Evolutionary conservation across 2,888 invertebrate genomes (phyloP), one percentile per base, ranked within the genome.

Genomic region (Oeneis ivallda): DNA sequence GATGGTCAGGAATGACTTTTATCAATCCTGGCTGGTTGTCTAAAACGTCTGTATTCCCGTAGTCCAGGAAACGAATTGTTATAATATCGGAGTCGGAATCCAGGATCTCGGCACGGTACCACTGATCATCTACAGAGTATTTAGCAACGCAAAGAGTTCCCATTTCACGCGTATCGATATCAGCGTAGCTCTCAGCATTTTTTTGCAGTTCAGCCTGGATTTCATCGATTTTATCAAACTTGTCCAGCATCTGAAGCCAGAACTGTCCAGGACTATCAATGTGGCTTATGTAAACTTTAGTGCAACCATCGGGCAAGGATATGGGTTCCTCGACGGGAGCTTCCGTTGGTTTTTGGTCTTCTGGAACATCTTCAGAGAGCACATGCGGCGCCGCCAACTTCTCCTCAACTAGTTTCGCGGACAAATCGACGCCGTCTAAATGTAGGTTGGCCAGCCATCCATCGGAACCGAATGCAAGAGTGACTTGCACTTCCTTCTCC

Each of bases 61-160:
- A 96, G 79, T 96, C 96, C 13, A 96, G 93, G 74, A 96, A 96
- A 41, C 95, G 93, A 0, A 96, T 94, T 0, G 95, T 96, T 10
- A 94, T 96, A 47, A 96, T 94, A 70, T 96, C 96, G 7, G 93
- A 92, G 70, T 95, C 95, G 0, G 95, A 93, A 79, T 97, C 97
- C 49, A 98, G 93, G 9, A 99, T 95, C 79, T 95, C 95, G 0
- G 98, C 98, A 66, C 99, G 93, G 83, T 99, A 99, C 98, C 99
- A 99, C 70, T 94, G 93, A 49, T 95, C 95, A 79, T 98, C 97
- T 1, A 94, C 95, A 0, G 95, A 93, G 82, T 97, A 98, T 76
- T 95, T 94, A 0, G 98, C 98, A 57, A 95, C 92, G 74, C 96
- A 96, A 0, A 94, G 77, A 0, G 93, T 93, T 8, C 95, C 94